Evolutionary conservation across 2,797 vertebrate genomes (phyloP).

Genomic region (Threskiornis aethiopicus): DNA sequence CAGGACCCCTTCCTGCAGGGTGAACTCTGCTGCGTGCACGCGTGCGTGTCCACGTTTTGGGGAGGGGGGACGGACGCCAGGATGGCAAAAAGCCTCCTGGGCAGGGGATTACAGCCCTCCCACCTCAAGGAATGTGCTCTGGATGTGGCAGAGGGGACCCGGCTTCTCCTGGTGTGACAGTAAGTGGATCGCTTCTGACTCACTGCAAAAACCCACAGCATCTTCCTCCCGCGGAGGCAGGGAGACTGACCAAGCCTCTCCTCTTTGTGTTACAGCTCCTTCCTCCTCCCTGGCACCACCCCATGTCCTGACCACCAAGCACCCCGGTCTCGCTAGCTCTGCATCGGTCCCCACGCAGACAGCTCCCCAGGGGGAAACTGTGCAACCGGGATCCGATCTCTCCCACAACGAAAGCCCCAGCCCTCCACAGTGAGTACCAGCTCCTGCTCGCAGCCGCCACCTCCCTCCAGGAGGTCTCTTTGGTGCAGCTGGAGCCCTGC

Average conservation of each 20-base stretch:
- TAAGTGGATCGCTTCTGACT: not conserved
- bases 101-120: not conserved
- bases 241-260: not conserved
- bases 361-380: not conserved
- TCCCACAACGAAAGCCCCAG: fast-evolving
- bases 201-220: not conserved
- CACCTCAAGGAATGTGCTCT: fast-evolving
- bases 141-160: not conserved
- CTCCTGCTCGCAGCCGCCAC: not conserved
- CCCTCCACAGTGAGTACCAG: not conserved
- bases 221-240: fast-evolving
- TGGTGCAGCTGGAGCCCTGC: not conserved
- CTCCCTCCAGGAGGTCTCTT: not conserved
- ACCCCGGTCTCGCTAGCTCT: fast-evolving
- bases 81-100: not conserved
- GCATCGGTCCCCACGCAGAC: not conserved
- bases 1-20: not conserved
- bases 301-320: fast-evolving
- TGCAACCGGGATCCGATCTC: fast-evolving
- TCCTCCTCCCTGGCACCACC: fast-evolving
- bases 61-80: fast-evolving
- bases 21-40: not conserved
- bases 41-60: fast-evolving
- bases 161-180: not conserved
- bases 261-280: not conserved